Base-by-base conservation (phyloP, 2,113 vertebrate genomes). In the Pangasianodon gigas region DNA sequence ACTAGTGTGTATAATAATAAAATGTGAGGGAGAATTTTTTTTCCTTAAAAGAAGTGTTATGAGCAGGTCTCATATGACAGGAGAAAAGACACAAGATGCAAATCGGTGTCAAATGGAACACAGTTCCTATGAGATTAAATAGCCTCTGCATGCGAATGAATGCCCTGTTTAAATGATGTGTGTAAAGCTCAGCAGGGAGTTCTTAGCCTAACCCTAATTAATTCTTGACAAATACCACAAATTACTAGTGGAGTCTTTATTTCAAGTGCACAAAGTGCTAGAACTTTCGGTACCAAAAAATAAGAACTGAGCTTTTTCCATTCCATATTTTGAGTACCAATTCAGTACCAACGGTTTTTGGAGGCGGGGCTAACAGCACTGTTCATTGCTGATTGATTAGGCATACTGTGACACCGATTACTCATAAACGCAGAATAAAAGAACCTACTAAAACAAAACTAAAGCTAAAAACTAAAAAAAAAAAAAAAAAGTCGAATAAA, bases 31-130 rank as follows among this genome's bases (percentile, higher is more conserved):
- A 21, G 9, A 24, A 37, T 37, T 1, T 7, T 75, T 3, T 75
- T 8, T 71, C 54, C 54, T 56, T 56, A 19, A 56, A 56, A 56
- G 14, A 56, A 0, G 9, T 71, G 29, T 65, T 18, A 16, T 80
- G 44, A 26, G 19, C 11, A 29, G 24, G 44, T 48, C 41, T 80
- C 77, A 80, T 80, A 44, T 24, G 46, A 51, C 13, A 54, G 21
- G 29, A 54, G 24, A 14, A 48, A 81, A 52, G 26, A 54, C 3
- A 3, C 54, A 54, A 54, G 54, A 54, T 54, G 14, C 26, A 54
- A 80, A 80, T 80, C 8, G 24, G 51, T 83, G 48, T 83, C 80
- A 32, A 83, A 52, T 56, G 51, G n/a, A 56, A 83, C n/a, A 83
- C 51, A 19, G 37, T 83, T n/a, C 51, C 29, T 18, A 19, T 56